These are phyloP conservation scores for Diorhabda sublineata DNA, from an alignment of 1,140 invertebrate species.

Conservation along the genomic window DNA sequence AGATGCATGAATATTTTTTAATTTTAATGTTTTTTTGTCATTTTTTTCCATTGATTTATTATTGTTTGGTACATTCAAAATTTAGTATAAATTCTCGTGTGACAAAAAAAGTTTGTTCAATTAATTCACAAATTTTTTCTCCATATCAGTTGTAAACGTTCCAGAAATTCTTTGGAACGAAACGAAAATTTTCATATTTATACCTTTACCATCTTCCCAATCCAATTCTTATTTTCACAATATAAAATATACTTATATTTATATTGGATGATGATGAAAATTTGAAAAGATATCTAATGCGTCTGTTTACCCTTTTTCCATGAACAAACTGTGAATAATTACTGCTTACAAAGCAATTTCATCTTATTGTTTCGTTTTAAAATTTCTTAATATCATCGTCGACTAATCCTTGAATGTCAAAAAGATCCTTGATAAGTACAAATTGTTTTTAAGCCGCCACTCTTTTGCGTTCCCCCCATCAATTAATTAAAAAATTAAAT, in stretches of 20 bases:
- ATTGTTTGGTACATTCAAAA: too few relatives aligned
- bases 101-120: too few relatives aligned
- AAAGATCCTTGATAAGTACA: slow-evolving; percentile 1
- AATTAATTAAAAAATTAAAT: not conserved
- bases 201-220: not conserved
- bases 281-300: slow-evolving; percentile 8
- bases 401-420: not conserved
- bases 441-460: not conserved
- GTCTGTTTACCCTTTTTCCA: slow-evolving; percentile 10
- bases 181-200: too few relatives aligned
- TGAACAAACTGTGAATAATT: not conserved
- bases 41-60: too few relatives aligned
- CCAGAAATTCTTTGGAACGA: too few relatives aligned
- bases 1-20: too few relatives aligned
- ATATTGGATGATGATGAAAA: not conserved
- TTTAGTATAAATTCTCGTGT: too few relatives aligned
- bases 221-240: not conserved
- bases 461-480: not conserved
- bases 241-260: slow-evolving; percentile 19
- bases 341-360: not conserved
- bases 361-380: not conserved
- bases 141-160: too few relatives aligned
- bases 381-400: not conserved
- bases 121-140: too few relatives aligned
- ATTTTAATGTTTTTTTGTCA: too few relatives aligned